Percentiles rank a stretch among this genome's conserved stretches.
Conservation (phyloP, 1,140 invertebrate species). For the Euwallacea fornicatus region DNA sequence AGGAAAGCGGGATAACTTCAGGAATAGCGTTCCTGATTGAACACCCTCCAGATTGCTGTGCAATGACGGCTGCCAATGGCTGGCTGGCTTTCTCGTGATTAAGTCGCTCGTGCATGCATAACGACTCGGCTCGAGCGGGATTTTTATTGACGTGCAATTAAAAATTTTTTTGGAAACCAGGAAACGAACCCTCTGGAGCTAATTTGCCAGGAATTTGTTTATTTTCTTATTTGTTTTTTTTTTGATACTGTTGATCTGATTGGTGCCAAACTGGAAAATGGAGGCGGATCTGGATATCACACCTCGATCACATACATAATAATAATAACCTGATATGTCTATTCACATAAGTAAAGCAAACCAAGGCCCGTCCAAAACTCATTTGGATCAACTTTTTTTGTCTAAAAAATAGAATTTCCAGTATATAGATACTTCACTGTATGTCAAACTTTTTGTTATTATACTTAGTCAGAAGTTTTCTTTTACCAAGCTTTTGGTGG, state of each 20-base stretch:
- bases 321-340: no score
- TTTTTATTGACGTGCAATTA: conserved; percentile 35
- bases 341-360: no score
- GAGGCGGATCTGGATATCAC: no score
- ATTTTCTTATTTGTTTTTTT: conserved; percentile 2
- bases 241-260: not conserved
- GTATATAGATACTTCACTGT: no score
- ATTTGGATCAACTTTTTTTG: no score
- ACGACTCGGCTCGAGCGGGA: conserved; percentile 24
- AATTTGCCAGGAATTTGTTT: conserved; percentile 15
- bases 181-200: conserved; percentile 10
- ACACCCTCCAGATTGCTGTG: conserved; percentile 19
- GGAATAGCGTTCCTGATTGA: conserved; percentile 13
- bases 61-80: conserved; percentile 28
- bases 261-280: no score
- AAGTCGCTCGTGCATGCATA: conserved; percentile 40
- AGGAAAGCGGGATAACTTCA: not conserved
- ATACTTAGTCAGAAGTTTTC: no score
- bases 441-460: no score
- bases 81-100: conserved; percentile 38
- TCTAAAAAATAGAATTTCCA: no score
- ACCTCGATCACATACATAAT: no score
- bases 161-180: conserved; percentile 25
- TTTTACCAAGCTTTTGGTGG: no score
- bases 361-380: no score